A percentile compares a stretch with the other conserved stretches of the same genome.
Conservation (phyloP, 2,113 vertebrate species). For the Grammomys surdaster region DNA sequence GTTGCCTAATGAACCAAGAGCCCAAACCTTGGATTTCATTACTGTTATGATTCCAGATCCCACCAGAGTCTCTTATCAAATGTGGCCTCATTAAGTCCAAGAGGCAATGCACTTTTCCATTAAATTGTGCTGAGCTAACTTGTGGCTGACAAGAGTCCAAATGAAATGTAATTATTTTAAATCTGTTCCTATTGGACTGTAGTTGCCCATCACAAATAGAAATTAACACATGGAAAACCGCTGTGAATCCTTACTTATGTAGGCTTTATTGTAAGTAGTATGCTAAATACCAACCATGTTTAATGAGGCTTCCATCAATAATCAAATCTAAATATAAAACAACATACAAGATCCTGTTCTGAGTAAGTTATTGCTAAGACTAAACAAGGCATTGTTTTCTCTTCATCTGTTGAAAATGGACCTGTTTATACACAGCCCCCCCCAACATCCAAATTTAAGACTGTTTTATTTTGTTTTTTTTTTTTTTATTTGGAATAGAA, state of each 20-base stretch:
- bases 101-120: slow-evolving; percentile 81
- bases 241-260: slow-evolving; percentile 47
- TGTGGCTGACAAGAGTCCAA: slow-evolving; percentile 81
- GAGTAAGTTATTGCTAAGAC: neutral
- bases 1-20: slow-evolving; percentile 87
- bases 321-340: slow-evolving; percentile 40
- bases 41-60: slow-evolving; percentile 85
- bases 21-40: slow-evolving; percentile 86
- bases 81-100: slow-evolving; percentile 86
- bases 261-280: slow-evolving; percentile 32
- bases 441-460: neutral
- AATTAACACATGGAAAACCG: slow-evolving; percentile 39
- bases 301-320: slow-evolving; percentile 40
- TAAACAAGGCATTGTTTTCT: neutral
- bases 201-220: slow-evolving; percentile 59
- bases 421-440: neutral
- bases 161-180: slow-evolving; percentile 83
- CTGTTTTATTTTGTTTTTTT: neutral
- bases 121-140: slow-evolving; percentile 84
- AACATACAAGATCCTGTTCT: neutral
- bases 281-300: slow-evolving; percentile 5
- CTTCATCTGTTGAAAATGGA: neutral
- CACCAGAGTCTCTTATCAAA: slow-evolving; percentile 85
- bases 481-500: neutral
- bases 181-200: slow-evolving; percentile 72